These are phyloP conservation scores for Melanchra persicariae DNA, from an alignment of 2,888 invertebrate species.

Conservation along the genomic window DNA sequence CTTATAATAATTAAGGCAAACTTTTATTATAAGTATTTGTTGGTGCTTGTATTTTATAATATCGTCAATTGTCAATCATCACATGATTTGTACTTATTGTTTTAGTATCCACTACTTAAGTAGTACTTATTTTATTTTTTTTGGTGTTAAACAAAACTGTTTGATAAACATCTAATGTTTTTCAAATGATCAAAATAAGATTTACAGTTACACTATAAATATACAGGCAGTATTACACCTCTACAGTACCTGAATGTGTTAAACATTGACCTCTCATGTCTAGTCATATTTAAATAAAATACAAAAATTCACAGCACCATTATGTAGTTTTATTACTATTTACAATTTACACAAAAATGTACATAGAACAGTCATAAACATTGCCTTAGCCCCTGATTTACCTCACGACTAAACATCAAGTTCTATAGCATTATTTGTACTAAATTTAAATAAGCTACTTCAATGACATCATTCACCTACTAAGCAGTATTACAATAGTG, in stretches of 20 bases:
- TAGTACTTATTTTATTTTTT: constrained; percentile 24
- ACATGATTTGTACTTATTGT: constrained; percentile 46
- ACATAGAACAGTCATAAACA: neutral
- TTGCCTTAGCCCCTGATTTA: neutral
- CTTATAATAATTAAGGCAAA: constrained; percentile 65
- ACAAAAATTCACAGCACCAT: constrained; percentile 38
- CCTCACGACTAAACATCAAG: neutral
- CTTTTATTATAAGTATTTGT: constrained; percentile 29
- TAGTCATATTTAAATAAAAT: constrained; percentile 59
- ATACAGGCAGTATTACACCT: constrained; percentile 33
- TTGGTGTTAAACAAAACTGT: constrained; percentile 46
- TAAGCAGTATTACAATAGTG: neutral
- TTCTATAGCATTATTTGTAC: neutral
- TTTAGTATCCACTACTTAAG: constrained; percentile 40
- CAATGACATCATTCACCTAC: neutral
- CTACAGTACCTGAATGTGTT: constrained; percentile 55
- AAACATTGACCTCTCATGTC: constrained; percentile 54
- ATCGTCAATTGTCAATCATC: constrained; percentile 51
- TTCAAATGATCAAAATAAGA: constrained; percentile 28
- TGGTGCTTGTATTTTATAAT: constrained; percentile 61
- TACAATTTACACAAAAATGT: constrained; percentile 24
- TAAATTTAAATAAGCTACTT: neutral
- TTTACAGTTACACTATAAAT: constrained; percentile 13
- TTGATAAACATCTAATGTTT: constrained; percentile 58
- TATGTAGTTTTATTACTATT: constrained; percentile 51